These are phyloP conservation scores for Homarus americanus DNA, from an alignment of 1,140 invertebrate species.

Conservation along the genomic window DNA sequence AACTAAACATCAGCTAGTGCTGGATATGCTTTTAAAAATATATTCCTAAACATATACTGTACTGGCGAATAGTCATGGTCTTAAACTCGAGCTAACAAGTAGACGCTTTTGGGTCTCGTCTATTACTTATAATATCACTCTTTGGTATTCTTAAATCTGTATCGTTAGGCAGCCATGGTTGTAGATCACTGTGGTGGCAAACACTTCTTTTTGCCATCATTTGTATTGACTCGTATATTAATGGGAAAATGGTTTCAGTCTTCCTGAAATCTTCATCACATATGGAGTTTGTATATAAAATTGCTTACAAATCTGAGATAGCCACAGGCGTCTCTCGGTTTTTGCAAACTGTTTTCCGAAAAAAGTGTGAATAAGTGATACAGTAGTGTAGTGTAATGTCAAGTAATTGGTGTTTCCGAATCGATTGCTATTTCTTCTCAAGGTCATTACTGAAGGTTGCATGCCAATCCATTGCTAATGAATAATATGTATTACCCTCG, in stretches of 20 bases:
- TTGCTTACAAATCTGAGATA: background rate
- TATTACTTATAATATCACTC: background rate
- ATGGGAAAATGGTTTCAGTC: background rate
- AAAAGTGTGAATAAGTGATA: background rate
- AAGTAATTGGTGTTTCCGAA: background rate
- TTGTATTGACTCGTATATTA: background rate
- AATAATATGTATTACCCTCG: background rate
- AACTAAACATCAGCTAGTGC: too few species aligned
- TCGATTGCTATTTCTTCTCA: background rate
- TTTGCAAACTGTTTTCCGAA: background rate
- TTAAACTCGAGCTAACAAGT: background rate
- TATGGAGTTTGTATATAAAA: background rate
- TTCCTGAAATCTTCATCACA: background rate
- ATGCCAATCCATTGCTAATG: background rate
- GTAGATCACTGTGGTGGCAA: background rate
- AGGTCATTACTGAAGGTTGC: background rate
- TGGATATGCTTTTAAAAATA: too few species aligned
- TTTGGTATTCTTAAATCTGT: background rate
- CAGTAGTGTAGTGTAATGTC: background rate
- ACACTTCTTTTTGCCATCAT: background rate
- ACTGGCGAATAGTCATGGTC: background rate
- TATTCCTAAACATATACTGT: background rate
- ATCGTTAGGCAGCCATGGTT: background rate
- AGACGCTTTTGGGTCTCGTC: background rate
- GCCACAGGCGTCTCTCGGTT: background rate